Conservation (phyloP, 2,888 invertebrate genomes). For the Orthosia incerta region DNA sequence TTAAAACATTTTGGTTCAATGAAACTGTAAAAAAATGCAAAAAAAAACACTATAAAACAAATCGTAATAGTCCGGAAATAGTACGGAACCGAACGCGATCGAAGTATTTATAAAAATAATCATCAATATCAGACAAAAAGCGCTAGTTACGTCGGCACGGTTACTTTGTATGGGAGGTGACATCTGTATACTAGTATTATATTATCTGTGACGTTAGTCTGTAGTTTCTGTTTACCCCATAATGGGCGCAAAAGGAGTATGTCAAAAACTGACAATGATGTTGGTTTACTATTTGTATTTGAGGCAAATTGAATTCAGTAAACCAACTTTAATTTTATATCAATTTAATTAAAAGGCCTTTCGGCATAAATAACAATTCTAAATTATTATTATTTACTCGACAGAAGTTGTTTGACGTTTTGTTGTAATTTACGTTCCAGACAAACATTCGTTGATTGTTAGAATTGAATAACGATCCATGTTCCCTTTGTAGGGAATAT, state of each 20-base stretch:
- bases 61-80: too few relatives aligned
- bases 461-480: conserved; percentile 12
- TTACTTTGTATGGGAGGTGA: too few relatives aligned
- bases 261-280: not conserved
- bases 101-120: too few relatives aligned
- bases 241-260: not conserved
- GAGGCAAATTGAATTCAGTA: not conserved
- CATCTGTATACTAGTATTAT: too few relatives aligned
- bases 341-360: conserved; percentile 3
- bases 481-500: conserved; percentile 3
- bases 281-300: not conserved
- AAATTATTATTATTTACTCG: conserved; percentile 6
- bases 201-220: too few relatives aligned
- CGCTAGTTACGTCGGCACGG: too few relatives aligned
- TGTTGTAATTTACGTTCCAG: conserved; percentile 24
- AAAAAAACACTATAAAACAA: too few relatives aligned
- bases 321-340: not conserved
- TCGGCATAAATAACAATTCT: conserved; percentile 9
- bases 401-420: conserved; percentile 5
- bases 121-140: too few relatives aligned
- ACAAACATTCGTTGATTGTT: conserved; percentile 19
- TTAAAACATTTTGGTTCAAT: too few relatives aligned
- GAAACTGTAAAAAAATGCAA: too few relatives aligned
- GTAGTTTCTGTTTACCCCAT: not conserved
- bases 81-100: too few relatives aligned